phyloP scores from a whole-genome alignment of 2,888 invertebrate species.

The Harmothoe impar region DNA sequence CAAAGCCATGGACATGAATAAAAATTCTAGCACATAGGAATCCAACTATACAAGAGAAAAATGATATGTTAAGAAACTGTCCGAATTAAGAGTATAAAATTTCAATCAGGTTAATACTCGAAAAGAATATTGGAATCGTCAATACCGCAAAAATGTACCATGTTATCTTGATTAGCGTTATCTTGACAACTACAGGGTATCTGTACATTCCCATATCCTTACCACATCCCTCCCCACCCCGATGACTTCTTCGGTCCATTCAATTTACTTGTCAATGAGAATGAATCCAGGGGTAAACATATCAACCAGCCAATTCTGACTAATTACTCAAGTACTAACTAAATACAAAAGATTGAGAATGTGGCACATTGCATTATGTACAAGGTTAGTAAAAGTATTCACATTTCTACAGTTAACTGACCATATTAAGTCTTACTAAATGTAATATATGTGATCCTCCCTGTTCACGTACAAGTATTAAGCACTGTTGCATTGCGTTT shows the following conservation, averaged over 20 bases:
- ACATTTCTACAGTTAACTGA: slow-evolving; percentile 41
- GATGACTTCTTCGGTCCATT: no score
- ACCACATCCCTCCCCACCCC: no score
- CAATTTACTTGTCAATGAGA: no score
- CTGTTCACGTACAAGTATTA: not conserved
- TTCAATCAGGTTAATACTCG: no score
- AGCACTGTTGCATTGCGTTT: not conserved
- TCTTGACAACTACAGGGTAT: no score
- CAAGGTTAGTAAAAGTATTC: slow-evolving; percentile 36
- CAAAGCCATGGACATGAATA: not conserved
- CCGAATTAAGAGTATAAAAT: not conserved
- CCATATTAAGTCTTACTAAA: not conserved
- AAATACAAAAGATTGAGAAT: not conserved
- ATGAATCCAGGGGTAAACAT: no score
- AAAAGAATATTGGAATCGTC: no score
- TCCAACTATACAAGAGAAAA: not conserved
- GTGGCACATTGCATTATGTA: slow-evolving; percentile 54
- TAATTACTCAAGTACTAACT: no score
- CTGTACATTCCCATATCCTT: no score
- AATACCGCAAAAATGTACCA: no score
- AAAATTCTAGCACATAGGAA: not conserved
- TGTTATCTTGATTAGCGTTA: no score
- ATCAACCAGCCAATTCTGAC: no score
- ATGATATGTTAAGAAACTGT: slow-evolving; percentile 13
- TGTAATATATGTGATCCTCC: not conserved